phyloP scores from a whole-genome alignment of 2,797 vertebrate genomes.

The Prionace glauca region DNA sequence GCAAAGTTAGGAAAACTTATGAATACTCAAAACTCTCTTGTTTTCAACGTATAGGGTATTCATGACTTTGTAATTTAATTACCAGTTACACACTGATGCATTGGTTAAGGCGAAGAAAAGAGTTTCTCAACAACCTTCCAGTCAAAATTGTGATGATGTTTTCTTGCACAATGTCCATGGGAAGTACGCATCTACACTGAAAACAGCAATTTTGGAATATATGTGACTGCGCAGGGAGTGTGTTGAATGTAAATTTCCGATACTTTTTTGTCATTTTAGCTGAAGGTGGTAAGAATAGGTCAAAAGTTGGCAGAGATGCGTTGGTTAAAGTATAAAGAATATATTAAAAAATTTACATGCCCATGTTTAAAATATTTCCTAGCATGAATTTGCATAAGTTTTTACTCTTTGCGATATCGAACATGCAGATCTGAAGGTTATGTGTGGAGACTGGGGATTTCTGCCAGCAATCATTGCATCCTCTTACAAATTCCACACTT shows the following conservation, averaged over 20 bases:
- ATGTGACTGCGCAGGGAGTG: neutral
- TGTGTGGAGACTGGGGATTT: neutral
- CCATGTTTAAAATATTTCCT: neutral
- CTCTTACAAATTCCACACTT: neutral
- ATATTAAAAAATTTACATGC: neutral
- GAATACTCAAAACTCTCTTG: neutral
- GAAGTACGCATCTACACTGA: neutral
- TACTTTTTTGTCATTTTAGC: neutral
- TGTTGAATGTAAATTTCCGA: neutral
- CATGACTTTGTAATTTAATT: neutral
- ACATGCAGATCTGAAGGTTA: neutral
- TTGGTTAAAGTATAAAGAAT: neutral
- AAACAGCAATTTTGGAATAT: neutral
- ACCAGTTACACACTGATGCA: neutral
- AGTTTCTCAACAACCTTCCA: neutral
- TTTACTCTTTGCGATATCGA: neutral
- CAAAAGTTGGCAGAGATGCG: neutral
- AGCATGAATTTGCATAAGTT: neutral
- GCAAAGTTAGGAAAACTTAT: neutral
- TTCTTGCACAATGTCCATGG: neutral
- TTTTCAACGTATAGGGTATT: neutral
- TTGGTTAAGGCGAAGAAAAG: neutral
- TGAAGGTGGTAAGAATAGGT: neutral
- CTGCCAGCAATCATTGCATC: conserved; percentile 11
- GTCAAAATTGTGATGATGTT: neutral